Percentiles rank a stretch among this genome's conserved stretches.
These are phyloP conservation scores for Puntigrus tetrazona DNA, from an alignment of 2,113 vertebrate species.

Conservation along the genomic window DNA sequence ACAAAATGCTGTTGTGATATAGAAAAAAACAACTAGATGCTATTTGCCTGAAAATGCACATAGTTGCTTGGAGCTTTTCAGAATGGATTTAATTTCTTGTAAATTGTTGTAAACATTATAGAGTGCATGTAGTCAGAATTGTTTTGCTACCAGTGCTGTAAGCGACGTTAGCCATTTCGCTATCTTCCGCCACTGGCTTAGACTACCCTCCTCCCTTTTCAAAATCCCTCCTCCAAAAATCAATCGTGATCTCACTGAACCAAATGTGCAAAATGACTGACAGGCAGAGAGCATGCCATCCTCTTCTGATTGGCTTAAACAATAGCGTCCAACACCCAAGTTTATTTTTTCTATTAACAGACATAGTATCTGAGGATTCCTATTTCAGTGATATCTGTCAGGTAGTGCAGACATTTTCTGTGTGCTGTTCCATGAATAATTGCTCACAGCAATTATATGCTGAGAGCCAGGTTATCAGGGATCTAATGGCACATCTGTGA, in stretches of 20 bases:
- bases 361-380: background rate
- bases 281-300: background rate
- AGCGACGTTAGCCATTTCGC: background rate
- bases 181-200: background rate
- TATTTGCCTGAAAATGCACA: background rate
- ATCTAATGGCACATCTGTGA: slow-evolving; percentile 31
- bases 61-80: background rate
- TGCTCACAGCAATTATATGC: background rate
- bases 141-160: background rate
- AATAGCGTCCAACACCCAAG: background rate
- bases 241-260: background rate
- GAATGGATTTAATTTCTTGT: background rate
- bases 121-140: background rate
- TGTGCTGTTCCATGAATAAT: background rate
- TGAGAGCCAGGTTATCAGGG: background rate
- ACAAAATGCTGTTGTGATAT: background rate
- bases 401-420: background rate
- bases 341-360: background rate
- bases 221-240: background rate
- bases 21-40: background rate
- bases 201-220: background rate
- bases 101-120: background rate
- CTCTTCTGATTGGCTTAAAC: background rate
- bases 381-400: background rate
- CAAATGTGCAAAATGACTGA: background rate